These are phyloP conservation scores for Lordiphosa fenestrarum DNA, from an alignment of 2,888 invertebrate genomes.

Conservation along the genomic window DNA sequence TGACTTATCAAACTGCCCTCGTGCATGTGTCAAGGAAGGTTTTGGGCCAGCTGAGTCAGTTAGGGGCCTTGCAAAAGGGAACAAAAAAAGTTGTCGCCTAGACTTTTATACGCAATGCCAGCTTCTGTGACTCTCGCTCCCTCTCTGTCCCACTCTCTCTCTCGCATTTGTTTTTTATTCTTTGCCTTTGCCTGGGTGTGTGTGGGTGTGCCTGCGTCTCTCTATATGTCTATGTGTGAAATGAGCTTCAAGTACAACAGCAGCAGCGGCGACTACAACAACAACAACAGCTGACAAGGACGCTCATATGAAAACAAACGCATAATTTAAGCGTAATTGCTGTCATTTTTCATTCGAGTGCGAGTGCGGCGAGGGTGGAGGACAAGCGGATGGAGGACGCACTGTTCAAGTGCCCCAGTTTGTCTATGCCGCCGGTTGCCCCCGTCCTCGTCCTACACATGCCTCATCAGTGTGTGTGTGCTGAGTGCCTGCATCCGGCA, in stretches of 20 bases:
- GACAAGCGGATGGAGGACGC: neutral
- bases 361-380: conserved; percentile 9
- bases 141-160: neutral
- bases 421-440: conserved; percentile 48
- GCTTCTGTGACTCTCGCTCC: conserved; percentile 1
- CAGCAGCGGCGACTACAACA: conserved; percentile 16
- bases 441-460: conserved; percentile 5
- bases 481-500: conserved; percentile 61
- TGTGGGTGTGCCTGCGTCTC: conserved; percentile 8
- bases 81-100: conserved; percentile 33
- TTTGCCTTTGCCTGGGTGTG: conserved; percentile 1
- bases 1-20: neutral
- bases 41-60: conserved; percentile 1
- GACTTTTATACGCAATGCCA: conserved; percentile 13
- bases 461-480: conserved; percentile 18
- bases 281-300: conserved; percentile 58
- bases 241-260: conserved; percentile 62
- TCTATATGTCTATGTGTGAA: conserved; percentile 60
- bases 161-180: neutral
- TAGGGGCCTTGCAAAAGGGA: conserved; percentile 21
- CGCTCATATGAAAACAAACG: conserved; percentile 72
- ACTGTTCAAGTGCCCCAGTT: conserved; percentile 54
- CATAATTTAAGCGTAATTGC: conserved; percentile 77
- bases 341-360: conserved; percentile 73
- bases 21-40: neutral